Conservation (phyloP, 2,113 vertebrate genomes). For the Pungitius pungitius region DNA sequence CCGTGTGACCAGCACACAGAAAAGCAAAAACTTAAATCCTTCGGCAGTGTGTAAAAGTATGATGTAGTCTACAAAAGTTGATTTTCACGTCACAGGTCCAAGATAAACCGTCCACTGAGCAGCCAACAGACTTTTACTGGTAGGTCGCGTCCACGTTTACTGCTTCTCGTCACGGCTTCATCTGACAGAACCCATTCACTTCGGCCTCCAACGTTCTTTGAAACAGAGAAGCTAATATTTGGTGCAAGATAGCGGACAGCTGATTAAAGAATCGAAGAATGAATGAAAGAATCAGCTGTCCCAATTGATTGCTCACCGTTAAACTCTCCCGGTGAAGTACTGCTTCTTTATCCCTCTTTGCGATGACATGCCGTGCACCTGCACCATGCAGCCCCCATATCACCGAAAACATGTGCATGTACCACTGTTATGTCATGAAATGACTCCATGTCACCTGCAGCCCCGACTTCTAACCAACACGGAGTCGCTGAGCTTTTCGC, state of each 20-base stretch:
- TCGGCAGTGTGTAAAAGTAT: neutral
- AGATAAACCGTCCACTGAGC: too few species aligned
- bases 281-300: too few species aligned
- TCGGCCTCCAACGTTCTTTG: neutral
- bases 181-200: neutral
- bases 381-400: too few species aligned
- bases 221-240: neutral
- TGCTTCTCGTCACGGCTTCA: neutral
- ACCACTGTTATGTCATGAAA: too few species aligned
- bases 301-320: too few species aligned
- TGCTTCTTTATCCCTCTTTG: too few species aligned
- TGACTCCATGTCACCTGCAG: too few species aligned
- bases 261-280: too few species aligned
- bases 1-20: too few species aligned
- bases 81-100: neutral
- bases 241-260: neutral
- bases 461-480: too few species aligned
- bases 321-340: too few species aligned
- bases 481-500: neutral
- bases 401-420: too few species aligned
- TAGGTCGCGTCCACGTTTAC: neutral
- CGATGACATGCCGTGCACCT: neutral
- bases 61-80: neutral
- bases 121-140: neutral
- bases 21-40: neutral